phyloP scores from a whole-genome alignment of 1,140 invertebrate species.

The Saccostrea glomerata region DNA sequence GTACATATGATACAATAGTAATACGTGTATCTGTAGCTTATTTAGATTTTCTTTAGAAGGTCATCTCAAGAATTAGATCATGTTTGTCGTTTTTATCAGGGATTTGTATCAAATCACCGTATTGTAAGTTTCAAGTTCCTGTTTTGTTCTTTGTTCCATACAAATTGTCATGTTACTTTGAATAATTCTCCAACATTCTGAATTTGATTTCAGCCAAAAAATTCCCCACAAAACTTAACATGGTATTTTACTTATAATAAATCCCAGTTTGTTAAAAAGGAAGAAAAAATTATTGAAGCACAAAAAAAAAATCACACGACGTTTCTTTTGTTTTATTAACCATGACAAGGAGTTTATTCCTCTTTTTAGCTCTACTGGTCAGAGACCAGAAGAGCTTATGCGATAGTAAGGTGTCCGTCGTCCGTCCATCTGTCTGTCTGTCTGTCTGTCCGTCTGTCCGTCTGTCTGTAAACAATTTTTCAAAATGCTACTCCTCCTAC shows the following conservation, averaged over 20 bases:
- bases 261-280: neutral
- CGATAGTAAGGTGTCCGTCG: no score
- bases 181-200: neutral
- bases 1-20: neutral
- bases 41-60: neutral
- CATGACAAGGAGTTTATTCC: neutral
- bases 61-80: neutral
- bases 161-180: neutral
- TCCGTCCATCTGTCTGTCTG: no score
- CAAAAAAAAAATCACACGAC: no score
- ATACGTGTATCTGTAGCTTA: neutral
- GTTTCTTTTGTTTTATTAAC: no score
- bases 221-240: neutral
- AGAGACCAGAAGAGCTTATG: no score
- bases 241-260: neutral
- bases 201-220: neutral
- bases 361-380: no score
- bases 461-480: no score
- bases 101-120: neutral
- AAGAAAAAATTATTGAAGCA: neutral
- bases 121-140: conserved; percentile 30
- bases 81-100: conserved; percentile 13
- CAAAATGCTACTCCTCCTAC: no score
- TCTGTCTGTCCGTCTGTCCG: no score
- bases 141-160: conserved; percentile 6